Evolutionary conservation across 2,888 invertebrate species (phyloP).

Genomic region (Drosophila nigricruria): DNA sequence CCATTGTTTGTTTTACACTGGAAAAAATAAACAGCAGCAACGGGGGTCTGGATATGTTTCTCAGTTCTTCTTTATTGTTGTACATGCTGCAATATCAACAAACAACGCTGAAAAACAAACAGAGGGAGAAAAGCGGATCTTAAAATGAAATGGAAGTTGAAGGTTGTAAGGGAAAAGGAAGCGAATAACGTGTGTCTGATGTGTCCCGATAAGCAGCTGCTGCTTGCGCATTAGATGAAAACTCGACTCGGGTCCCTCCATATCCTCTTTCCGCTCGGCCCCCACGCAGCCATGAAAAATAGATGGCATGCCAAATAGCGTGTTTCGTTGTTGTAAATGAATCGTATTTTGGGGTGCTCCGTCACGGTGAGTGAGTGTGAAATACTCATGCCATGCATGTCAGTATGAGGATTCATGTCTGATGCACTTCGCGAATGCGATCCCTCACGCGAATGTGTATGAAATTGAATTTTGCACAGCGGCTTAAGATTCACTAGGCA

Average conservation of each 20-base stretch:
- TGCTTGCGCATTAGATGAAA: conserved; percentile 43
- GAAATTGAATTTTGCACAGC: conserved; percentile 30
- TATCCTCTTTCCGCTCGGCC: neutral
- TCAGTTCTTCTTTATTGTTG: conserved; percentile 14
- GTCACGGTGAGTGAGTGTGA: conserved; percentile 6
- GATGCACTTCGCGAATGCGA: conserved; percentile 37
- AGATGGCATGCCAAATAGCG: conserved; percentile 48
- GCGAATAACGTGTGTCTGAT: conserved; percentile 41
- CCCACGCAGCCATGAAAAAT: conserved; percentile 19
- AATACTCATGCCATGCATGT: conserved; percentile 10
- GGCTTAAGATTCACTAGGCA: neutral
- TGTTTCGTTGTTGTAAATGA: conserved; percentile 33
- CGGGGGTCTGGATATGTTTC: conserved; percentile 5
- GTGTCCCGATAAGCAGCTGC: conserved; percentile 53
- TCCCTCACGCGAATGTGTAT: conserved; percentile 19
- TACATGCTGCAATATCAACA: conserved; percentile 50
- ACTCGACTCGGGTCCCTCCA: neutral
- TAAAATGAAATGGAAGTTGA: conserved; percentile 5
- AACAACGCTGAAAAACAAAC: conserved; percentile 33
- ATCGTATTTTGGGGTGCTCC: conserved; percentile 36
- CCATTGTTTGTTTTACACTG: conserved; percentile 25
- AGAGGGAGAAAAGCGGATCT: conserved; percentile 6
- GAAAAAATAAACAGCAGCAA: conserved; percentile 19
- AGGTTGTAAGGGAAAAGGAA: conserved; percentile 5
- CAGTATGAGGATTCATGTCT: conserved; percentile 6